These are phyloP conservation scores for Phaetusa simplex DNA, from an alignment of 2,113 vertebrate genomes.

Conservation along the genomic window DNA sequence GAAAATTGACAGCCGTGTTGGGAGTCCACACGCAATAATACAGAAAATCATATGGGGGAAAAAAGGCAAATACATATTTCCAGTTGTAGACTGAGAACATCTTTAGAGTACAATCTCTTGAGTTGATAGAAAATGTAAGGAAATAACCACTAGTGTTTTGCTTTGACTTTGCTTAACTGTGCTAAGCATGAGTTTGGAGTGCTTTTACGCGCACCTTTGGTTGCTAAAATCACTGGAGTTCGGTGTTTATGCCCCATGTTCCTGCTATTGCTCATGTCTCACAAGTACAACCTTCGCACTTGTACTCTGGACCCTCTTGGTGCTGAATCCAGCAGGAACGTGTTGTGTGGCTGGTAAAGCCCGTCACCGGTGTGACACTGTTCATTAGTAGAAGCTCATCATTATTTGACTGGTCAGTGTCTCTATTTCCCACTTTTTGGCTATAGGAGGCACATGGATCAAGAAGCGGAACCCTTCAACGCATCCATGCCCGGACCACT, in stretches of 20 bases:
- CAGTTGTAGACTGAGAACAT: background rate
- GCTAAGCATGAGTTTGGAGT: background rate
- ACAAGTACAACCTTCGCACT: background rate
- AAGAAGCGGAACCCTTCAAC: background rate
- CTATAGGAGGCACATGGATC: accelerated
- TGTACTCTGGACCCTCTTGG: background rate
- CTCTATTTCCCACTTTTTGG: background rate
- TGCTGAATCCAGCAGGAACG: accelerated
- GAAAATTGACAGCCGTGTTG: background rate
- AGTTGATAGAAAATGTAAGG: background rate
- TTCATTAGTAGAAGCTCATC: background rate
- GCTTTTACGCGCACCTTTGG: background rate
- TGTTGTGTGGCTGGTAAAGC: background rate
- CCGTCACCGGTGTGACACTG: too few relatives aligned
- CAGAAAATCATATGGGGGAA: background rate
- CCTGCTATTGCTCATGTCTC: background rate
- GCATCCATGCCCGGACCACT: background rate
- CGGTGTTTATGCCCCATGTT: accelerated
- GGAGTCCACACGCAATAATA: background rate
- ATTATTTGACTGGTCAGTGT: background rate
- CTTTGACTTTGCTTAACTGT: background rate
- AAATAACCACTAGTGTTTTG: background rate
- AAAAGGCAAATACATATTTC: background rate
- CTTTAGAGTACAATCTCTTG: background rate
- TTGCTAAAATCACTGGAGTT: background rate